Evolutionary conservation across 2,888 invertebrate species (phyloP).

Genomic region (Blomia tropicalis): DNA sequence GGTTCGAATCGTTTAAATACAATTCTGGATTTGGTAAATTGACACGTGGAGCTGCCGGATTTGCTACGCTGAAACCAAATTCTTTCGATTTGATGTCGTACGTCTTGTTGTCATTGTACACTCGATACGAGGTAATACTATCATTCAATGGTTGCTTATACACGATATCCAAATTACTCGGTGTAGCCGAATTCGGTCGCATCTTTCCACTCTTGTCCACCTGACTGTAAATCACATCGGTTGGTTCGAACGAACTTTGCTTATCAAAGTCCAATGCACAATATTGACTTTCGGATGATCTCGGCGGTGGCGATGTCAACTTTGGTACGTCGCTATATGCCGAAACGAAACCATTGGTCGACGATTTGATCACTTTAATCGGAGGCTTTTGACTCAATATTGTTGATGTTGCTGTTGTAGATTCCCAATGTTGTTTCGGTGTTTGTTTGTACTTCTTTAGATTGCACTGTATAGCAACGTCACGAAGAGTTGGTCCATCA

Average conservation of each 20-base stretch:
- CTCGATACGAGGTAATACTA: slow-evolving; percentile 1
- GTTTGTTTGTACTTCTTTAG: slow-evolving; percentile 21
- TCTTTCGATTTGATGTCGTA: slow-evolving; percentile 21
- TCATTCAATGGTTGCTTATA: slow-evolving; percentile 20
- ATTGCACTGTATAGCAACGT: slow-evolving; percentile 22
- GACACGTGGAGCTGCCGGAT: slow-evolving; percentile 12
- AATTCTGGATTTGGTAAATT: slow-evolving; percentile 9
- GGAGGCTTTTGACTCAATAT: neutral
- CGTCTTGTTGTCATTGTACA: neutral
- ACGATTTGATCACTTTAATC: slow-evolving; percentile 24
- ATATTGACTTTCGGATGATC: slow-evolving; percentile 13
- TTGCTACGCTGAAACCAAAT: slow-evolving; percentile 17
- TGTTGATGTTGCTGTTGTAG: slow-evolving; percentile 1
- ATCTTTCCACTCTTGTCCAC: slow-evolving; percentile 26
- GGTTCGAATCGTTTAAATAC: neutral
- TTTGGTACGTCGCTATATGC: slow-evolving; percentile 29
- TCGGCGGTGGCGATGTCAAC: slow-evolving; percentile 18
- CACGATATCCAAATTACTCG: slow-evolving; percentile 1
- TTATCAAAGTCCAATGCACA: neutral
- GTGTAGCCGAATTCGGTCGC: neutral
- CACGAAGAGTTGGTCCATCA: slow-evolving; percentile 7
- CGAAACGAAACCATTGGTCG: slow-evolving; percentile 30
- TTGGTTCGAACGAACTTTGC: neutral
- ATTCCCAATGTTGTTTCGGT: neutral
- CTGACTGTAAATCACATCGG: slow-evolving; percentile 29